Evolutionary conservation across 2,797 vertebrate genomes (phyloP), one percentile per base, ranked within the genome.

Genomic region (Merluccius polli): DNA sequence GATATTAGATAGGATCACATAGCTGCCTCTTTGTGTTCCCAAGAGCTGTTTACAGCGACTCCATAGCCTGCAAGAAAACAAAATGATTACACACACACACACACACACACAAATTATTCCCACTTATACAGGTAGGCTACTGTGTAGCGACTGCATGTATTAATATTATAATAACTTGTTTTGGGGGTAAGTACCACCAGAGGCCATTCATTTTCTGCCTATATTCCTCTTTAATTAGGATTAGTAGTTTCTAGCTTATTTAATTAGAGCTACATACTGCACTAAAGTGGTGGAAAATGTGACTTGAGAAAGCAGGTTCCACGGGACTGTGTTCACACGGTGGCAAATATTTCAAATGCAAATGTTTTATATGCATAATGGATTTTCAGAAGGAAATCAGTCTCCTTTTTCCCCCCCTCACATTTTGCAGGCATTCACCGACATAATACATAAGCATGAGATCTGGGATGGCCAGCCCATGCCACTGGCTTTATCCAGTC

Each of bases 401-500:
- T 35, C 35, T 24, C 41, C 4, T 65, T 65, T 65, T 65, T 27
- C 10, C n/a, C n/a, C n/a, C n/a, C n/a, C 7, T 59, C 6, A 27
- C 59, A 65, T 65, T 65, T 27, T 65, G 9, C 24, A 65, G 59
- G 59, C 59, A 27, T 65, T 27, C 52, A 10, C 52, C 52, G 18
- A 59, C 16, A 18, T n/a, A 59, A 59, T 24, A 65, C 24, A 65
- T 12, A 10, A 2, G n/a, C 24, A 12, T 24, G n/a, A 63, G 27
- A 10, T 63, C 52, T 63, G n/a, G n/a, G n/a, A 63, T 63, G 7
- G 8, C 52, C 52, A 24, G 52, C 52, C 48, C 48, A 9, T 52
- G n/a, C 3, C 59, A 9, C 24, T 65, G 10, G 59, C 59, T 65
- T 59, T 85, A 65, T 33, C 71, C 79, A 83, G 70, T 75, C 3